Evolutionary conservation across 2,113 vertebrate genomes (phyloP).

Genomic region (Nicator chloris): DNA sequence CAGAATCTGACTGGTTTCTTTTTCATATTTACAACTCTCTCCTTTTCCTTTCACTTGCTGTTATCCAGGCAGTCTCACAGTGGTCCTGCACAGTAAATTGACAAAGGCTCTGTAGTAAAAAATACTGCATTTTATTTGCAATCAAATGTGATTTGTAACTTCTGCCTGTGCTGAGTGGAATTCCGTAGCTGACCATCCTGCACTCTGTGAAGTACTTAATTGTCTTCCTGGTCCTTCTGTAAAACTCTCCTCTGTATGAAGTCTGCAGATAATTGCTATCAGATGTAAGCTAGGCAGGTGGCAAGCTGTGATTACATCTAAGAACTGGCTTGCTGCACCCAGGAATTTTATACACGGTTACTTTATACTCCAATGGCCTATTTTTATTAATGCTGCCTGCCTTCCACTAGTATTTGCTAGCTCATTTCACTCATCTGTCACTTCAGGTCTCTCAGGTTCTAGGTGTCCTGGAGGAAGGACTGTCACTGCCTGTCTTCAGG

Average conservation of each 20-base stretch:
- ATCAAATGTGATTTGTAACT: neutral
- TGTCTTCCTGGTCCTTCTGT: neutral
- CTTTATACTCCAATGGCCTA: neutral
- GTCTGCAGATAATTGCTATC: neutral
- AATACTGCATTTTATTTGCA: neutral
- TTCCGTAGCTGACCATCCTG: neutral
- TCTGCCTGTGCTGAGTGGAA: neutral
- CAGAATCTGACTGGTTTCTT: neutral
- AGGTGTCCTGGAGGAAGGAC: neutral
- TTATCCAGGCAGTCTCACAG: neutral
- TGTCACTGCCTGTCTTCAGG: neutral
- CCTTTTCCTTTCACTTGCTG: neutral
- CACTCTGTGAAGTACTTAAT: neutral
- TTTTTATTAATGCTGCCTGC: neutral
- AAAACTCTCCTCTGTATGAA: neutral
- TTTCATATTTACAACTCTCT: neutral
- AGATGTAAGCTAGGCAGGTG: neutral
- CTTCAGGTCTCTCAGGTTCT: neutral
- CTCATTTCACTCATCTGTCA: constrained; percentile 6
- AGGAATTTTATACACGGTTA: neutral
- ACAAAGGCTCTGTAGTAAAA: neutral
- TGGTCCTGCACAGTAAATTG: neutral
- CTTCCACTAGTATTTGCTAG: neutral
- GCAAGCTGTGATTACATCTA: constrained; percentile 23
- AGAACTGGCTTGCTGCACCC: neutral